These are phyloP conservation scores for Neotoxoptera formosana DNA, from an alignment of 1,140 invertebrate species.

Conservation along the genomic window DNA sequence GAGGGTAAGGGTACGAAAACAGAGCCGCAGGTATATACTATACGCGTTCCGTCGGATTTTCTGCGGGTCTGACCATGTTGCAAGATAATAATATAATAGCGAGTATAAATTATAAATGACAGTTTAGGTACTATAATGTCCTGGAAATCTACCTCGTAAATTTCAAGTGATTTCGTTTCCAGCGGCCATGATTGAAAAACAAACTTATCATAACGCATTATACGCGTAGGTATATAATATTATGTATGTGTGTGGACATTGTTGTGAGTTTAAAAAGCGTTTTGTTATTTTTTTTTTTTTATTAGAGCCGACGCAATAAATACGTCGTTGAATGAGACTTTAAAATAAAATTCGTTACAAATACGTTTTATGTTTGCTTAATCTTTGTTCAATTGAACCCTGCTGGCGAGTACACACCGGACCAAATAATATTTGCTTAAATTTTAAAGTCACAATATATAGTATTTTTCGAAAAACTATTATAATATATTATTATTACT, in stretches of 20 bases:
- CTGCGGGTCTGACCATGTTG: background rate
- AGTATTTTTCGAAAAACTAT: background rate
- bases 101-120: slow-evolving; percentile 39
- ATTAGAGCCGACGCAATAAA: background rate
- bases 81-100: slow-evolving; percentile 13
- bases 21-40: background rate
- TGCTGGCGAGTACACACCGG: background rate
- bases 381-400: background rate
- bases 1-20: background rate
- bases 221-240: too few species aligned
- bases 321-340: background rate
- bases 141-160: background rate
- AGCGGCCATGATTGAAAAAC: background rate
- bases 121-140: slow-evolving; percentile 10
- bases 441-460: background rate
- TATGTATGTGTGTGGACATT: background rate
- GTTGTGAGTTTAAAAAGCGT: background rate
- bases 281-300: background rate
- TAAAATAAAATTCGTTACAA: background rate
- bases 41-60: background rate
- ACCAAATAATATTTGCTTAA: background rate
- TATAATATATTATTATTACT: background rate
- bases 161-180: background rate
- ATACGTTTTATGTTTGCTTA: background rate
- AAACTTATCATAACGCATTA: background rate